A percentile compares a stretch with the other conserved stretches of the same genome.
phyloP scores from a whole-genome alignment of 2,888 invertebrate genomes.

The Stomorhina lunata region DNA sequence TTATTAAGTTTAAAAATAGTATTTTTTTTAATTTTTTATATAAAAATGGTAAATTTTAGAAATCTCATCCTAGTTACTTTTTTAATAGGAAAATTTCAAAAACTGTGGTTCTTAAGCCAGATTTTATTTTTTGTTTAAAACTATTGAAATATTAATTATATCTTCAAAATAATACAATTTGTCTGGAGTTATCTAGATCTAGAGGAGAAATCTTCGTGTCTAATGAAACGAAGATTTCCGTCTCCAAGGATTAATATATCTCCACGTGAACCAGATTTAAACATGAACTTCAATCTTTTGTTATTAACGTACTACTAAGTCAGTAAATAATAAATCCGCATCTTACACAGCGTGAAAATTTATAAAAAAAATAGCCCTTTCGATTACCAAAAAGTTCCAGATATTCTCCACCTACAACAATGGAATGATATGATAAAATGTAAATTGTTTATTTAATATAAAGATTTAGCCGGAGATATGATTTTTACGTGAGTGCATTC shows the following conservation, averaged over 20 bases:
- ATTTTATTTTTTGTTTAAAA: no score
- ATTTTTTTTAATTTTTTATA: no score
- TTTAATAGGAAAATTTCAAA: no score
- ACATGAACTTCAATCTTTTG: conserved; percentile 20
- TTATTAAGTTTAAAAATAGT: no score
- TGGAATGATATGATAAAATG: background rate
- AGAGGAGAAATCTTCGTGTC: no score
- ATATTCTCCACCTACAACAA: background rate
- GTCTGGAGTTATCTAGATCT: no score
- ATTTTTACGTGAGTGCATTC: background rate
- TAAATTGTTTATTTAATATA: background rate
- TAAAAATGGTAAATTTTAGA: no score
- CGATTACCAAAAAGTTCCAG: conserved; percentile 43
- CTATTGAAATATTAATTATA: no score
- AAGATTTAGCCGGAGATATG: background rate
- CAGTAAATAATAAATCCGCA: conserved; percentile 21
- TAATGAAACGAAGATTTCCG: no score
- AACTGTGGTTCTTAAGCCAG: no score
- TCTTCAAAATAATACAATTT: no score
- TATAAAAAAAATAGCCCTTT: background rate
- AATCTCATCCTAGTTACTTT: no score
- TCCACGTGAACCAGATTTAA: background rate
- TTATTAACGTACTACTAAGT: conserved; percentile 28
- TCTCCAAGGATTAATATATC: background rate
- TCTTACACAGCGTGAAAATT: conserved; percentile 21